Base-by-base conservation (phyloP, 2,113 vertebrate genomes). In the Embiotoca jacksoni region DNA sequence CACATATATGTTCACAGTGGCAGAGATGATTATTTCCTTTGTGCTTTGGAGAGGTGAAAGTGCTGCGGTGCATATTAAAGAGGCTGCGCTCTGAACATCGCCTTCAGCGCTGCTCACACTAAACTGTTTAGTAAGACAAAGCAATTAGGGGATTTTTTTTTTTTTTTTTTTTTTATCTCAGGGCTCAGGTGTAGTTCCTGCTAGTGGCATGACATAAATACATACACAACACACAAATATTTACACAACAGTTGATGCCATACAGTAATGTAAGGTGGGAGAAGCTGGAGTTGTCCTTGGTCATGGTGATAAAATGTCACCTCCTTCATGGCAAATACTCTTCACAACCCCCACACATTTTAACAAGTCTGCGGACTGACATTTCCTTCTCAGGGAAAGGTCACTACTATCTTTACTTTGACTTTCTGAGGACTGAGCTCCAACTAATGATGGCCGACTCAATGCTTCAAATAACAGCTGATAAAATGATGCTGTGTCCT, bases 111-210 rank as follows among this genome's bases (percentile, higher is more conserved):
- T 9, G 35, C 74, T 70, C 13, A 2, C 54, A 23, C 50, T 77
- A 54, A 61, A 71, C 44, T 74, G 57, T 76, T 83, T 49, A 78
- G 60, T 58, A 39, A 80, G 54, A 81, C 76, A 77, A 74, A 71
- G 81, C 44, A 11, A 71, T 59, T 57, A 69, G 56, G 69, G 73
- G 59, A 53, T 65, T 9, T 44, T 64, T 37, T 23, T 64, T 65
- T 9, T 44, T 64, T 37, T 23, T 64, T 67, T 82, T 55, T 54
- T 33, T 54, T 53, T 37, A 64, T 23, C 23, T 23, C 50, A 44
- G 61, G 41, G 58, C 68, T 57, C 53, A 55, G 61, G 46, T 55
- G 57, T 37, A 37, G 1, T 57, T 53, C 4, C 72, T 59, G 66
- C 64, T 65, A 30, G 36, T 60, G 37, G 8, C 6, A 14, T 16